Percentiles rank a stretch among this genome's conserved stretches.
phyloP scores from a whole-genome alignment of 2,797 vertebrate genomes.

The Sphenodon punctatus region DNA sequence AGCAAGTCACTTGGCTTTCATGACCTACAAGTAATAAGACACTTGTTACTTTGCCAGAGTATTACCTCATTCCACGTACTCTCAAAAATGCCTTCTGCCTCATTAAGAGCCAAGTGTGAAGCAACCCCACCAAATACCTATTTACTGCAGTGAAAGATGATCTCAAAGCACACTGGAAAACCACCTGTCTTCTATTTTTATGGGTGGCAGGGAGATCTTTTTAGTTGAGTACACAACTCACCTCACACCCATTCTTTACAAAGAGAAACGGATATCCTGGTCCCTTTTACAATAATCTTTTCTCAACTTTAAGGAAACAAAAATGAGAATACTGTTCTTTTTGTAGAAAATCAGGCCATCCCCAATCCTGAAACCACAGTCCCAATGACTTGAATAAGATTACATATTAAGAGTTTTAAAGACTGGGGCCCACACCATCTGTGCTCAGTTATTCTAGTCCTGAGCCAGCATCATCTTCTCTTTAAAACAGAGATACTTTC shows the following conservation, averaged over 20 bases:
- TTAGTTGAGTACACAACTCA: neutral
- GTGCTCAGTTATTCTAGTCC: too few relatives aligned
- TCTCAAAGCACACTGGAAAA: neutral
- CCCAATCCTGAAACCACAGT: too few relatives aligned
- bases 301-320: neutral
- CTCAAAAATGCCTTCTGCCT: conserved; percentile 54
- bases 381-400: too few relatives aligned
- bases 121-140: conserved; percentile 23
- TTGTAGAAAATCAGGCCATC: too few relatives aligned
- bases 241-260: neutral
- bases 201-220: neutral
- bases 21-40: conserved; percentile 39
- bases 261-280: neutral
- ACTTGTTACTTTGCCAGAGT: conserved; percentile 24
- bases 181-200: neutral
- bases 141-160: conserved; percentile 37
- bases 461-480: too few relatives aligned
- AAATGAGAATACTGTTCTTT: too few relatives aligned
- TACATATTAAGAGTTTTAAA: too few relatives aligned
- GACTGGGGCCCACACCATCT: too few relatives aligned
- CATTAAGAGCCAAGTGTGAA: conserved; percentile 28
- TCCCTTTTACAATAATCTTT: neutral
- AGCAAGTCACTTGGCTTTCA: conserved; percentile 37
- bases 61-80: conserved; percentile 27
- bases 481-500: neutral